phyloP scores from a whole-genome alignment of 2,888 invertebrate genomes.

The Clostera curtula region DNA sequence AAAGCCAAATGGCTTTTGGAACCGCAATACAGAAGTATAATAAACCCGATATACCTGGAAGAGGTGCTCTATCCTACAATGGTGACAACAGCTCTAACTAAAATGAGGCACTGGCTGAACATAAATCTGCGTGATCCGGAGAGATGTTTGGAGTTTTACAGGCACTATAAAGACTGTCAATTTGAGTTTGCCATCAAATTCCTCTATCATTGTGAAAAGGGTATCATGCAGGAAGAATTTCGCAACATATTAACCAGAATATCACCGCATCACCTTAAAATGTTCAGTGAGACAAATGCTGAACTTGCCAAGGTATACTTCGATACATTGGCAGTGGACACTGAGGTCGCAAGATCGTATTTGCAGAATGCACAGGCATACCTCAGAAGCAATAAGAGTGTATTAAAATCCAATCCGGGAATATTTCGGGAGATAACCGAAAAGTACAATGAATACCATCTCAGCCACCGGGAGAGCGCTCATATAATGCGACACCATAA shows the following conservation, averaged over 20 bases:
- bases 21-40: slow-evolving; percentile 10
- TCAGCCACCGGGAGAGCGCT: slow-evolving; percentile 17
- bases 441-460: slow-evolving; percentile 6
- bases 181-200: slow-evolving; percentile 17
- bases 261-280: slow-evolving; percentile 19
- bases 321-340: slow-evolving; percentile 8
- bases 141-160: slow-evolving; percentile 19
- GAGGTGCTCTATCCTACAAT: slow-evolving; percentile 17
- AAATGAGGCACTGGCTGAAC: slow-evolving; percentile 17
- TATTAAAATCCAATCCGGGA: slow-evolving; percentile 15
- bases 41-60: slow-evolving; percentile 18
- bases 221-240: slow-evolving; percentile 11
- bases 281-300: slow-evolving; percentile 17
- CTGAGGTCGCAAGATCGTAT: slow-evolving; percentile 7
- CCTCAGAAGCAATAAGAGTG: slow-evolving; percentile 9
- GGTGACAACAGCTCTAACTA: slow-evolving; percentile 17
- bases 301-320: slow-evolving; percentile 15
- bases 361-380: slow-evolving; percentile 6
- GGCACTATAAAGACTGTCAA: slow-evolving; percentile 13
- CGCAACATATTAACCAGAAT: slow-evolving; percentile 12
- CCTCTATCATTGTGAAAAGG: slow-evolving; percentile 11
- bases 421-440: slow-evolving; percentile 22
- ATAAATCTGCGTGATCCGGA: slow-evolving; percentile 12
- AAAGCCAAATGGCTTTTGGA: slow-evolving; percentile 20
- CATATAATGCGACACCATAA: slow-evolving; percentile 19